Conservation (phyloP, 2,113 vertebrate species). For the rat (Rattus norvegicus) region GRCr8 NC_086019.1:46912501-46913000, state of each 20-base stretch:
- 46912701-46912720: not conserved
- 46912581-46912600: not conserved
- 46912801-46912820: constrained; percentile 46
- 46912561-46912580: accelerated
- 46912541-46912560: not conserved
- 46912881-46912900: constrained; percentile 9
- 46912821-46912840: constrained; percentile 28
- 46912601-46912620: accelerated
- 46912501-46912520: not conserved
- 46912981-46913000: not conserved
- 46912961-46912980: not conserved
- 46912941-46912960: not conserved
- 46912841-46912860: not conserved
- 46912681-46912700: not conserved
- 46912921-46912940: not conserved
- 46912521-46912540: not conserved
- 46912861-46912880: not conserved
- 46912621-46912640: accelerated
- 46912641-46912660: accelerated
- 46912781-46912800: not conserved
- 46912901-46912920: not conserved
- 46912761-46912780: not conserved
- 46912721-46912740: not conserved
- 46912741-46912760: not conserved
- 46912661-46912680: not conserved